These are phyloP conservation scores for Oncopodura yosiiana DNA, from an alignment of 1,140 invertebrate species.

Conservation along the genomic window DNA sequence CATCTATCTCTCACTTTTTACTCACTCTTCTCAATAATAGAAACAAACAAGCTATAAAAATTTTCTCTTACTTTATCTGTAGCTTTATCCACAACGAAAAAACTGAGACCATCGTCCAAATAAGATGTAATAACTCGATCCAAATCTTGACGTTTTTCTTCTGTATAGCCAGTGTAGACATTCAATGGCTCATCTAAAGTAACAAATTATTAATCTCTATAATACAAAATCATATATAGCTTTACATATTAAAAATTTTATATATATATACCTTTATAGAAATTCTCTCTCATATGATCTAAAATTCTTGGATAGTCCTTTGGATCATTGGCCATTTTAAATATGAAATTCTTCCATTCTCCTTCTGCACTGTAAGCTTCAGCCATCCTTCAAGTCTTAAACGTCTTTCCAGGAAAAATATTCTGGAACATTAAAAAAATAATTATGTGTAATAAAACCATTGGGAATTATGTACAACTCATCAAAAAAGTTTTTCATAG, in stretches of 20 bases:
- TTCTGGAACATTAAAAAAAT: too few species aligned
- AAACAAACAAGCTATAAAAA: neutral
- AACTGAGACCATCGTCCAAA: constrained; percentile 18
- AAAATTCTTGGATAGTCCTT: constrained; percentile 13
- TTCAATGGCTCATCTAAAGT: constrained; percentile 24
- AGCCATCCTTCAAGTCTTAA: too few species aligned
- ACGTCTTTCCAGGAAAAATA: too few species aligned
- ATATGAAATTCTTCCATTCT: constrained; percentile 24
- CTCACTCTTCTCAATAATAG: too few species aligned
- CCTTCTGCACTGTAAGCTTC: constrained; percentile 2
- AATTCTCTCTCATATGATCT: constrained; percentile 10
- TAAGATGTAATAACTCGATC: constrained; percentile 16
- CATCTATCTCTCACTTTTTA: too few species aligned
- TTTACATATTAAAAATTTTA: neutral
- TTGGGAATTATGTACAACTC: too few species aligned
- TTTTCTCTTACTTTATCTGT: constrained; percentile 15
- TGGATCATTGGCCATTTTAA: constrained; percentile 17
- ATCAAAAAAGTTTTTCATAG: too few species aligned
- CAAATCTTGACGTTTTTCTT: constrained; percentile 22
- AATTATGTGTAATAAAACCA: too few species aligned
- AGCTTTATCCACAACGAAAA: constrained; percentile 18
- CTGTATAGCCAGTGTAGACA: constrained; percentile 18
- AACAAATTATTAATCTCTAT: constrained; percentile 10
- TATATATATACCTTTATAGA: constrained; percentile 15
- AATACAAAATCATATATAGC: constrained; percentile 2